Base-by-base conservation (phyloP, 2,113 vertebrate species). In the Eulemur rufifrons region DNA sequence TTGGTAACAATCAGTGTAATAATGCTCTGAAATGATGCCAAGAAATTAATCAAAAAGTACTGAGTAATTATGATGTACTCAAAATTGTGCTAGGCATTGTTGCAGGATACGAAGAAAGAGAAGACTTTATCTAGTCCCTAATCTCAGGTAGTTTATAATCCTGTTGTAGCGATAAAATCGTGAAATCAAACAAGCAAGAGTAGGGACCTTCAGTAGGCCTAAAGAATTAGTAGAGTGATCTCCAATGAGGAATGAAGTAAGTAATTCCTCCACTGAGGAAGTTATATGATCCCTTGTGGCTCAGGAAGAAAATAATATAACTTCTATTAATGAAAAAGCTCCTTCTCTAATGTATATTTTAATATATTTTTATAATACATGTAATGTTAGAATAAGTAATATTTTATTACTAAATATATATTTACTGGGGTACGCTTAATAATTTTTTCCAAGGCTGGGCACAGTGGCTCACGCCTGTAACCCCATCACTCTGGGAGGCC, bases 11-110 rank as follows among this genome's bases (percentile, higher is more conserved):
- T 81, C 54, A 66, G 42, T 86, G 29, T 93, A 95, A 73, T n/a
- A 73, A 52, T 52, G 56, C 37, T 91, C 47, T 68, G 39, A 91
- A 81, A 93, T 54, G 32, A 94, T 92, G 37, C 29, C 27, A 92
- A 92, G 78, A 92, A 91, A 91, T 64, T 25, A 82, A 91, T 74
- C 83, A 77, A 80, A 74, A 93, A 85, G 37, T 76, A 93, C 2
- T 50, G 45, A 85, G 64, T 82, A 89, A 69, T 85, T 29, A 89
- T 64, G 21, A 86, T 13, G 25, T 59, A 66, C 10, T n/a, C 52
- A 20, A 59, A 85, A 80, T 10, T 81, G 59, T 81, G 27, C 21
- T 37, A 73, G n/a, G 54, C 17, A 56, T 11, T 85, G 50, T 29
- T 95, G 80, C 27, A 52, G 27, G 45, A 73, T 29, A 69, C 42